Conservation (phyloP, 2,888 invertebrate species). For the Lypha dubia region DNA sequence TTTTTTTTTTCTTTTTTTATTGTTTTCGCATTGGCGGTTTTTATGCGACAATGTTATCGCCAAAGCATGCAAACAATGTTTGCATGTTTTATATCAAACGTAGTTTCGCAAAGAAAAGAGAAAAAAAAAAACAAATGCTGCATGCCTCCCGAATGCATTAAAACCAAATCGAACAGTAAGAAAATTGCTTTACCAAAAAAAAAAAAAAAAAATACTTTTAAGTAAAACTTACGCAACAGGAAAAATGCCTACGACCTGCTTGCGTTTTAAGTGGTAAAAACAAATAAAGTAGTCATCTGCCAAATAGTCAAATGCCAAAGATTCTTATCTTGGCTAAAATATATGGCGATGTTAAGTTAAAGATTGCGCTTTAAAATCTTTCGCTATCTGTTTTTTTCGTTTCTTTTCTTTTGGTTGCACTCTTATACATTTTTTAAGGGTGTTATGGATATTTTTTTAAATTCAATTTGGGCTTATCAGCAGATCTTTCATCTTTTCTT, state of each 20-base stretch:
- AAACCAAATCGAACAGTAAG: not conserved
- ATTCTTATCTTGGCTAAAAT: slow-evolving; percentile 64
- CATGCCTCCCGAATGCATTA: slow-evolving; percentile 36
- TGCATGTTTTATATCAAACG: slow-evolving; percentile 66
- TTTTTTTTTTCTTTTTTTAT: slow-evolving; percentile 8
- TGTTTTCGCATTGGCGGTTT: slow-evolving; percentile 22
- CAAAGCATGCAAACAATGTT: slow-evolving; percentile 71
- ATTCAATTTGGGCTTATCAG: slow-evolving; percentile 48
- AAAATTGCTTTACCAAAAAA: not conserved
- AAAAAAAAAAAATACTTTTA: not conserved
- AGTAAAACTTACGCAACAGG: slow-evolving; percentile 56
- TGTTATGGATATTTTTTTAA: slow-evolving; percentile 18
- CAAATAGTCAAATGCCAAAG: slow-evolving; percentile 72
- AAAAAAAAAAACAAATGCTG: too few species aligned
- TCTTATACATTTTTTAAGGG: slow-evolving; percentile 16
- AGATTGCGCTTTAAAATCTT: slow-evolving; percentile 70
- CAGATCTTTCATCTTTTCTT: too few species aligned
- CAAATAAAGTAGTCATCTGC: slow-evolving; percentile 73
- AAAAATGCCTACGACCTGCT: slow-evolving; percentile 24
- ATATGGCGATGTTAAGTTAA: slow-evolving; percentile 67
- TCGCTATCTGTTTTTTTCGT: slow-evolving; percentile 1
- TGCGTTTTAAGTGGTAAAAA: slow-evolving; percentile 69
- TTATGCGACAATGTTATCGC: slow-evolving; percentile 67
- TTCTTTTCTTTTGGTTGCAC: not conserved
- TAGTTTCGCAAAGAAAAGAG: slow-evolving; percentile 24